phyloP scores from a whole-genome alignment of 2,113 vertebrate species.

The Zapus hudsonius region DNA sequence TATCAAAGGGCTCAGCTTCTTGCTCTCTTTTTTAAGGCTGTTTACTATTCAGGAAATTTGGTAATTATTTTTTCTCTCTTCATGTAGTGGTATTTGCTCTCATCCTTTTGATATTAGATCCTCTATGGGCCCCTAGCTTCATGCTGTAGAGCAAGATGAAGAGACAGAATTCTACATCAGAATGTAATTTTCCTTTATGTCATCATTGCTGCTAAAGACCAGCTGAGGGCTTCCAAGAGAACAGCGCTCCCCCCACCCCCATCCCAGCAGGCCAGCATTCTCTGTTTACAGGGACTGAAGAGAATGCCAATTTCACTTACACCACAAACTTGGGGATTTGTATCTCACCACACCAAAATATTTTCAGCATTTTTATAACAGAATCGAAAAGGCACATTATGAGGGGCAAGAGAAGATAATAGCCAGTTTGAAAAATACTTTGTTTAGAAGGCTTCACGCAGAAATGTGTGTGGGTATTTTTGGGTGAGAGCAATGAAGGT shows the following conservation, averaged over 20 bases:
- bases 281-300: neutral
- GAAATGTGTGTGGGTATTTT: neutral
- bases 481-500: accelerated
- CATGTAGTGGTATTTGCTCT: conserved; percentile 64
- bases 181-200: conserved; percentile 63
- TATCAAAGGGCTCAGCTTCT: conserved; percentile 44
- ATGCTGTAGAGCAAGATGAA: conserved; percentile 67
- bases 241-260: neutral
- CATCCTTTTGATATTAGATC: conserved; percentile 81
- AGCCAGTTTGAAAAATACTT: neutral
- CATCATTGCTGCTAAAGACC: conserved; percentile 50
- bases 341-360: neutral
- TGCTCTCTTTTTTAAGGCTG: conserved; percentile 39
- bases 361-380: neutral
- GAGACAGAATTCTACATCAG: conserved; percentile 43
- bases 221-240: conserved; percentile 56
- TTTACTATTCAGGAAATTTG: conserved; percentile 80
- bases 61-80: conserved; percentile 71
- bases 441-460: neutral
- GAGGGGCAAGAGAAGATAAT: neutral
- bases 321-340: neutral
- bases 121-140: conserved; percentile 48
- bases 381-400: neutral
- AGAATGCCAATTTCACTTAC: neutral
- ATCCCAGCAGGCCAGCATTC: conserved; percentile 10